These are phyloP conservation scores for Coendou prehensilis DNA, from an alignment of 2,797 vertebrate species.

Conservation along the genomic window DNA sequence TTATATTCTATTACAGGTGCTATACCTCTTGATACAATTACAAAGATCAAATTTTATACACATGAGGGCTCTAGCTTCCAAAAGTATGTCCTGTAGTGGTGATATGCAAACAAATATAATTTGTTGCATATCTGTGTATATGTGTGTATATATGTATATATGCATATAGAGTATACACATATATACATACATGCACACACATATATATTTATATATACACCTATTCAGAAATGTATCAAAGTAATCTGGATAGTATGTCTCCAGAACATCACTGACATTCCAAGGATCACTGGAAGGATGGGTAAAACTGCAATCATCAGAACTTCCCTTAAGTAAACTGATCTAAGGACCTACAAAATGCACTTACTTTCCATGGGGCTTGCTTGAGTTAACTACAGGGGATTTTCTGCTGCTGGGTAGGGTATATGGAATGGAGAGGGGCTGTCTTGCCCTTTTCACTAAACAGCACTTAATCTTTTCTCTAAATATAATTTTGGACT, in stretches of 20 bases:
- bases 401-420: neutral
- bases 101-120: neutral
- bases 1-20: conserved; percentile 5
- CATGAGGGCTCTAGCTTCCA: neutral
- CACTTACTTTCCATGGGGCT: neutral
- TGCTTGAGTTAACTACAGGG: neutral
- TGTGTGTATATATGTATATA: neutral
- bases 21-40: conserved; percentile 27
- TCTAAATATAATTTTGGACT: conserved; percentile 26
- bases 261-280: neutral
- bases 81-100: neutral
- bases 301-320: neutral
- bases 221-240: neutral
- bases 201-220: neutral
- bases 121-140: neutral
- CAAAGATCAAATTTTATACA: conserved; percentile 58
- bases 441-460: neutral
- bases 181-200: neutral
- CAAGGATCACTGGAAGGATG: neutral
- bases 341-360: neutral
- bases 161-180: neutral
- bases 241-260: conserved; percentile 23
- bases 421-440: neutral
- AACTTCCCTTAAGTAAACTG: neutral
- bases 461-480: neutral